Evolutionary conservation across 2,113 vertebrate species (phyloP), one percentile per base, ranked within the genome.

Genomic region (Rhinopomastus cyanomelas): DNA sequence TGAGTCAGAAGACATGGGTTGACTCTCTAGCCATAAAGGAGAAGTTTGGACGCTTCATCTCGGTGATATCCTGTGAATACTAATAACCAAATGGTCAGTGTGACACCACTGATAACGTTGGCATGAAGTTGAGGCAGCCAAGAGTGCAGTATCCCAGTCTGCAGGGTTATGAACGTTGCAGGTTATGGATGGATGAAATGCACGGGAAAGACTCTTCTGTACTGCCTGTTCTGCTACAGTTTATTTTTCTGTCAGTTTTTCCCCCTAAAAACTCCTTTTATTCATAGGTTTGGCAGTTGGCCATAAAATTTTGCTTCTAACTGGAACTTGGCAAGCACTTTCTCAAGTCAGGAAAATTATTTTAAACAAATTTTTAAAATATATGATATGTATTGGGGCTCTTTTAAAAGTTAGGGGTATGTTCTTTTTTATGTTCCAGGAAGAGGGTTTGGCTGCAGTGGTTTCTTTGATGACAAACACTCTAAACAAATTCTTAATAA

Each of bases 311-410:
- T 81, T 88, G 61, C 87, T 92, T 90, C 81, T 92, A 68, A 65
- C 64, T 85, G 73, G 82, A 82, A 93, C 85, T 93, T 94, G 95
- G 94, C 94, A 94, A 92, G 27, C 57, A 30, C 27, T 65, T 39
- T 94, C 77, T 87, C 21, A 66, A 95, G 84, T 91, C 86, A 89
- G 93, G 93, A 88, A 95, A 95, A 96, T 92, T 73, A 84, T 94
- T 96, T 95, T 89, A 94, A 96, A 94, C 82, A 94, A 92, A 57
- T 86, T 95, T 89, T 55, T 17, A 4, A 89, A 85, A 77, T 93
- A 59, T 55, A 49, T 85, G n/a, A 60, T 82, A 77, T 53, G 21
- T 68, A 49, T 73, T 78, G 53, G 53, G 73, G 68, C 61, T 88
- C 65, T 91, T 83, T 84, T 89, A 53, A 78, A 88, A 88, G 61